Evolutionary conservation across 1,140 invertebrate species (phyloP).

Genomic region (Sarcophaga bullata): DNA sequence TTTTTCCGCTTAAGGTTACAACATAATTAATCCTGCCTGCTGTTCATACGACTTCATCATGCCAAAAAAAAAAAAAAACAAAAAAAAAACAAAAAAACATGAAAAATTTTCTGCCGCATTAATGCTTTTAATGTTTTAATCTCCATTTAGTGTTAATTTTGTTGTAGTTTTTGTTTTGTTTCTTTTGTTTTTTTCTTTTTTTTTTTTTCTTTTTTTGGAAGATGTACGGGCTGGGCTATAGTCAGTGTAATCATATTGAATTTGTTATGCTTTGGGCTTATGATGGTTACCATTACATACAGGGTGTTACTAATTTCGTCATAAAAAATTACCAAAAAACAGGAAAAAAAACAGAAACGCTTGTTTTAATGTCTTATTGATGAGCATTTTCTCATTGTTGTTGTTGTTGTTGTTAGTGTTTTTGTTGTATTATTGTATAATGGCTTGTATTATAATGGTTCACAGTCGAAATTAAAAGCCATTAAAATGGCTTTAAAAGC

Average conservation of each 20-base stretch:
- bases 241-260: neutral
- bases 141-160: constrained; percentile 21
- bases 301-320: neutral
- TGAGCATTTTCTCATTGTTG: neutral
- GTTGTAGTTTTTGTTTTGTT: neutral
- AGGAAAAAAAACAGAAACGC: neutral
- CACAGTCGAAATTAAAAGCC: no score
- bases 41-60: neutral
- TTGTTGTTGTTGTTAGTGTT: no score
- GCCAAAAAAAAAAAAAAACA: no score
- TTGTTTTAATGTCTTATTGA: constrained; percentile 12
- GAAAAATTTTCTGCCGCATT: neutral
- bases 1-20: constrained; percentile 17
- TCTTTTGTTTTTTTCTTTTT: neutral
- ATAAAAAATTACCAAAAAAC: neutral
- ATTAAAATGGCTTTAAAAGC: no score
- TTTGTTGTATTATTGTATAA: no score
- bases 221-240: no score
- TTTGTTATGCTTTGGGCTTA: constrained; percentile 10
- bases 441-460: no score
- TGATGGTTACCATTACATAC: constrained; percentile 1
- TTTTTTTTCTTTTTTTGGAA: no score
- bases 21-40: constrained; percentile 7
- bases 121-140: constrained; percentile 18
- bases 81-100: no score